These are phyloP conservation scores for Graptemys geographica DNA, from an alignment of 2,797 vertebrate genomes.

Conservation along the genomic window DNA sequence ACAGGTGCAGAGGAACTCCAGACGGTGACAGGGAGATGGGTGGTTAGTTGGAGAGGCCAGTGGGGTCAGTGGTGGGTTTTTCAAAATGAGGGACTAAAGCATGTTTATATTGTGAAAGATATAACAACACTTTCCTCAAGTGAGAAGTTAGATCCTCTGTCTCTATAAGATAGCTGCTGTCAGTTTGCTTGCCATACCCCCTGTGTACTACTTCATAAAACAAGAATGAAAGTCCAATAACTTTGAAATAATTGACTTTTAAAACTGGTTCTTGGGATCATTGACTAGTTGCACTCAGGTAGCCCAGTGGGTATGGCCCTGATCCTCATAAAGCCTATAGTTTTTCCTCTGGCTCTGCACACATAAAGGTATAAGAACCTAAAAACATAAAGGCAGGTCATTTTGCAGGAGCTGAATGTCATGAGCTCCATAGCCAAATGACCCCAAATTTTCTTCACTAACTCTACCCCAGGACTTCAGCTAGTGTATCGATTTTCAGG, in stretches of 20 bases:
- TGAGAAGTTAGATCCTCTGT: not conserved
- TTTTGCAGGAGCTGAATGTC: not conserved
- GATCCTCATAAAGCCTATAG: not conserved
- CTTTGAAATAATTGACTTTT: not conserved
- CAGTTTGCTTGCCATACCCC: not conserved
- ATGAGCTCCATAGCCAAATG: not conserved
- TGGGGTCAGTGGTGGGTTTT: not conserved
- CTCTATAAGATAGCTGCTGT: not conserved
- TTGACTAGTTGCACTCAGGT: not conserved
- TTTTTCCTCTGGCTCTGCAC: not conserved
- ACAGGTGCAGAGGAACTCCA: not conserved
- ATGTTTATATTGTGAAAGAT: not conserved
- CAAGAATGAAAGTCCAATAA: not conserved
- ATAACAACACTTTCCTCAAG: fast-evolving
- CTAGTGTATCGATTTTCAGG: not conserved
- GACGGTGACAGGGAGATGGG: not conserved
- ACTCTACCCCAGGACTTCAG: not conserved
- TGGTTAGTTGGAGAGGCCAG: not conserved
- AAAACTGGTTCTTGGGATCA: not conserved
- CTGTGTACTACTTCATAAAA: not conserved
- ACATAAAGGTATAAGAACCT: not conserved
- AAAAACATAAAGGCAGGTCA: not conserved
- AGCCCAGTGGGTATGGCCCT: not conserved
- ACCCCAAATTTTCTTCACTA: not conserved
- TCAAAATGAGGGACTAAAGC: not conserved